A percentile compares a stretch with the other conserved stretches of the same genome.
phyloP scores from a whole-genome alignment of 2,113 vertebrate species.

The Anolis sagrei region DNA sequence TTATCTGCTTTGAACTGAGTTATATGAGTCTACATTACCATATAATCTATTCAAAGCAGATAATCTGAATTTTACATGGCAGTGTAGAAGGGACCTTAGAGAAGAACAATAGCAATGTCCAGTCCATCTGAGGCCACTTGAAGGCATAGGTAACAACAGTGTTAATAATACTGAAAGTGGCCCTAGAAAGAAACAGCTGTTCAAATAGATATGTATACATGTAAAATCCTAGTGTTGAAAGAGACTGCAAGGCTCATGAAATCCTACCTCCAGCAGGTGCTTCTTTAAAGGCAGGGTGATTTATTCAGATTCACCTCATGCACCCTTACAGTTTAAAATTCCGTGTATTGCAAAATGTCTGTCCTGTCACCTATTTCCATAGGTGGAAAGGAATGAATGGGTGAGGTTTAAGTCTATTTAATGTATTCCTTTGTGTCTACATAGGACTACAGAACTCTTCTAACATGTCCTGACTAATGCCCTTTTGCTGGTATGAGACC shows the following conservation, averaged over 20 bases:
- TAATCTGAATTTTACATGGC: too few relatives aligned
- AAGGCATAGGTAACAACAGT: too few relatives aligned
- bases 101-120: too few relatives aligned
- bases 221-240: background rate
- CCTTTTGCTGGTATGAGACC: background rate
- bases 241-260: too few relatives aligned
- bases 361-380: background rate
- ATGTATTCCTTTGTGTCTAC: background rate
- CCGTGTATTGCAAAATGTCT: accelerated
- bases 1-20: too few relatives aligned
- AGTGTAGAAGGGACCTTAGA: too few relatives aligned
- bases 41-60: too few relatives aligned
- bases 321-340: accelerated
- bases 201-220: background rate
- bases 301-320: background rate
- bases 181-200: background rate
- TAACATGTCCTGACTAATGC: background rate
- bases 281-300: background rate
- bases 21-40: too few relatives aligned
- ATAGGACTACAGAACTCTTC: background rate
- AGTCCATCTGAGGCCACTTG: too few relatives aligned
- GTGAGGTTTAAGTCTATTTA: accelerated
- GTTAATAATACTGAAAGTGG: background rate
- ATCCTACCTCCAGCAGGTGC: too few relatives aligned
- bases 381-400: background rate